Base-by-base conservation (phyloP, 2,113 vertebrate species). In the Sebastes fasciatus region DNA sequence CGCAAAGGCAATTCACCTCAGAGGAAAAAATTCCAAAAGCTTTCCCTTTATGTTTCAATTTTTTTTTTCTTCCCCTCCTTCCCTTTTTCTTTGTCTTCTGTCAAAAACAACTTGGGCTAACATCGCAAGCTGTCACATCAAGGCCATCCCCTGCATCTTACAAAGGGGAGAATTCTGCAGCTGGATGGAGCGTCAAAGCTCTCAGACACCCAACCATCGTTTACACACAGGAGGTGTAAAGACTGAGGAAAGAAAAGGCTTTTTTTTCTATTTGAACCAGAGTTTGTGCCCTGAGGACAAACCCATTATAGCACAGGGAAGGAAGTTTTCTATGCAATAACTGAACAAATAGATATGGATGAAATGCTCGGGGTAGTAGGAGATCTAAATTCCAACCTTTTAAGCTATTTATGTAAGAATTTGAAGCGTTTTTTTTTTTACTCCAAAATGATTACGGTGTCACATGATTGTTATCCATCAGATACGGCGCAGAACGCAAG, bases 61-160 rank as follows among this genome's bases (percentile, higher is more conserved):
- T 42, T 17, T 80, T 67, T 86, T 76, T 84, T 63, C 58, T 82
- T 58, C 63, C 62, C 42, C 43, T 71, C 42, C 61, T 85, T 82
- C 61, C 75, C 79, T 77, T 82, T 88, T 86, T 85, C 89, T 92
- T 94, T 94, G 92, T 94, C 88, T 91, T 94, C 91, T 94, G 94
- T 95, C 94, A 95, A 95, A 95, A 94, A 88, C 88, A 94, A 94
- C 94, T 94, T 92, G 89, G 89, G 88, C 91, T 91, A 94, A 94
- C 94, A 94, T 89, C 68, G 89, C 87, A 82, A 90, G 88, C 91
- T 95, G 94, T 95, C 94, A 95, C 88, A 94, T 93, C 91, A 94
- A 92, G 94, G 91, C 89, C 93, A 92, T 89, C 82, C 83, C 79
- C 90, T 83, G 81, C 86, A 92, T 93, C 85, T 85, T 88, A 89